These are phyloP conservation scores for Macrotus californicus DNA, from an alignment of 2,113 vertebrate genomes.

Conservation along the genomic window DNA sequence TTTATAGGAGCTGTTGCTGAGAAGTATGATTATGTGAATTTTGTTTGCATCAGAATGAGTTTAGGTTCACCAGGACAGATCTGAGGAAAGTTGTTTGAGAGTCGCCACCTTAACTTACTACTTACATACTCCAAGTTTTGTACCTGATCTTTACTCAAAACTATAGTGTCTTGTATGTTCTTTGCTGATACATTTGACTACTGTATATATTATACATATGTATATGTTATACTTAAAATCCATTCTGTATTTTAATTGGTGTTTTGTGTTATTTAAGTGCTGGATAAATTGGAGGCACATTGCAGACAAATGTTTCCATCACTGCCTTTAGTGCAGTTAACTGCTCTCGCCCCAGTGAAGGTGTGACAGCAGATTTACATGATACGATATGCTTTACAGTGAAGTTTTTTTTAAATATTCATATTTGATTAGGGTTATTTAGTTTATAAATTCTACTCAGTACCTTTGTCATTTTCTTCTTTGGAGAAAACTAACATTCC, in stretches of 20 bases:
- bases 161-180: not conserved
- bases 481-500: not conserved
- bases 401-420: not conserved
- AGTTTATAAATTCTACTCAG: slow-evolving; percentile 15
- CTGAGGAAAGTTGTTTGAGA: slow-evolving; percentile 12
- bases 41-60: not conserved
- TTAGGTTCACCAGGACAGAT: not conserved
- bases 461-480: not conserved
- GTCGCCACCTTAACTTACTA: not conserved
- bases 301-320: not conserved
- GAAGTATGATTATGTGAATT: not conserved
- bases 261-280: slow-evolving; percentile 13
- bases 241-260: slow-evolving; percentile 5
- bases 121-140: slow-evolving; percentile 21
- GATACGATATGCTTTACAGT: not conserved
- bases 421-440: not conserved
- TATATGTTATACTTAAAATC: too few species aligned
- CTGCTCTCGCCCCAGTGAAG: not conserved
- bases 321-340: not conserved
- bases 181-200: not conserved
- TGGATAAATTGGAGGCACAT: not conserved
- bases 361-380: not conserved
- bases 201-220: too few species aligned
- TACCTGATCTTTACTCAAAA: slow-evolving; percentile 5
- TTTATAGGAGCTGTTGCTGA: not conserved